A percentile compares a stretch with the other conserved stretches of the same genome.
Conservation (phyloP, 1,140 invertebrate species). For the Cydia fagiglandana region DNA sequence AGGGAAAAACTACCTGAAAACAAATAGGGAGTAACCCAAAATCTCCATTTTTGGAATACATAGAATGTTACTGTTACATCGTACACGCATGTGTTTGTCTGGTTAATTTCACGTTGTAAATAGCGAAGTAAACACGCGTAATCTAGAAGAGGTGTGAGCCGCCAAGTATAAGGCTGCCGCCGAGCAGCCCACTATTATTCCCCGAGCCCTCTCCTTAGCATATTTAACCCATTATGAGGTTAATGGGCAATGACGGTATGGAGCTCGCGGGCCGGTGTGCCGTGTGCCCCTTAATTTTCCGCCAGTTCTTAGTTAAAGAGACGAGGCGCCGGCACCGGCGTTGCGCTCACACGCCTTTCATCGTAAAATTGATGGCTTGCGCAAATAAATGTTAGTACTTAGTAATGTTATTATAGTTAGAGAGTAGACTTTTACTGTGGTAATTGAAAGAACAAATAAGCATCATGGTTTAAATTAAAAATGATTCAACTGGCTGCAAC, state of each 20-base stretch:
- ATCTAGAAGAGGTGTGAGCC: conserved; percentile 16
- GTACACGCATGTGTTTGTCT: too few relatives aligned
- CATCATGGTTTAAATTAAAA: too few relatives aligned
- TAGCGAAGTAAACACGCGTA: conserved; percentile 29
- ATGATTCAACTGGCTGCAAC: too few relatives aligned
- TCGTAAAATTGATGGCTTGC: conserved; percentile 42
- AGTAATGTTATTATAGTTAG: neutral
- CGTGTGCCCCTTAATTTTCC: conserved; percentile 52
- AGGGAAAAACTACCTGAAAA: too few relatives aligned
- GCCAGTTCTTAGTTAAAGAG: conserved; percentile 53
- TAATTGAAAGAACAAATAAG: neutral
- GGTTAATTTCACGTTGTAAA: neutral
- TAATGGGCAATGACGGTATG: conserved; percentile 59
- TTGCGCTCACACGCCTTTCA: conserved; percentile 41
- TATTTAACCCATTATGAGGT: conserved; percentile 67
- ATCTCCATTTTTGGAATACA: too few relatives aligned
- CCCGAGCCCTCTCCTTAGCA: conserved; percentile 56
- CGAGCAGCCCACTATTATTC: conserved; percentile 47
- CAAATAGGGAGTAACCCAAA: too few relatives aligned
- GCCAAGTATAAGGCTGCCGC: conserved; percentile 39
- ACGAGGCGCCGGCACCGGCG: conserved; percentile 33
- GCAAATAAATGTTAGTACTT: conserved; percentile 33
- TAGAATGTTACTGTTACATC: too few relatives aligned
- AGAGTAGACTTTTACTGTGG: neutral
- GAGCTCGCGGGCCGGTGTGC: conserved; percentile 42